Conservation (phyloP, 1,140 invertebrate genomes). For the Cyclina sinensis region DNA sequence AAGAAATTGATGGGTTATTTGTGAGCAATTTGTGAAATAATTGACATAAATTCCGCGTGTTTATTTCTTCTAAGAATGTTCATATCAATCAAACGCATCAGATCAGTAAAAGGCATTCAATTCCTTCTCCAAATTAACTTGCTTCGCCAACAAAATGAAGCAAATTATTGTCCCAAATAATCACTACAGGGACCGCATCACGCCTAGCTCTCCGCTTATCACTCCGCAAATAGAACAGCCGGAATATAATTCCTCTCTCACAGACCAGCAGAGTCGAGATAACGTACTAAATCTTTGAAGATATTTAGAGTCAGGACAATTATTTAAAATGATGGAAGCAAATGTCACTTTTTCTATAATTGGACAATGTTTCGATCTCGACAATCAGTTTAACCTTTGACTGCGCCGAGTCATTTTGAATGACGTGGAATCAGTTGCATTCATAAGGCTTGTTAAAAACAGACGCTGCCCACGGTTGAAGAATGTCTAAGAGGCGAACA, state of each 20-base stretch:
- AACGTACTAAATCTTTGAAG: slow-evolving; percentile 40
- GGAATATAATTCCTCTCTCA: slow-evolving; percentile 33
- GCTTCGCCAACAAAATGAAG: slow-evolving; percentile 62
- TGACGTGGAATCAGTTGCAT: slow-evolving; percentile 10
- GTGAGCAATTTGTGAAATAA: slow-evolving; percentile 70
- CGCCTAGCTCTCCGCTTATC: slow-evolving; percentile 61
- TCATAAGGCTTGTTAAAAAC: too few relatives aligned
- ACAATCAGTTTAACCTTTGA: slow-evolving; percentile 40
- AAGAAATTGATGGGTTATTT: slow-evolving; percentile 69
- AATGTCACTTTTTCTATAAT: slow-evolving; percentile 62
- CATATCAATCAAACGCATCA: slow-evolving; percentile 64
- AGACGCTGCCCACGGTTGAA: too few relatives aligned
- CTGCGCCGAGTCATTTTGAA: background rate
- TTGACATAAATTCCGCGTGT: slow-evolving; percentile 69
- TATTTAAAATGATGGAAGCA: slow-evolving; percentile 51
- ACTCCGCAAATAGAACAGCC: slow-evolving; percentile 48
- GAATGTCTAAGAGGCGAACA: too few relatives aligned
- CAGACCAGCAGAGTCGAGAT: slow-evolving; percentile 12
- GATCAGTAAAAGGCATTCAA: slow-evolving; percentile 62
- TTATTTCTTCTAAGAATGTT: slow-evolving; percentile 68
- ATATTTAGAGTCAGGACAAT: slow-evolving; percentile 55
- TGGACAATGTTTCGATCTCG: slow-evolving; percentile 47
- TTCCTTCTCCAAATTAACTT: slow-evolving; percentile 69
- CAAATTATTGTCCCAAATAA: slow-evolving; percentile 69
- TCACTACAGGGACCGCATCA: slow-evolving; percentile 45